Conservation (phyloP, 2,797 vertebrate genomes). For the Yasuhikotakia modesta region DNA sequence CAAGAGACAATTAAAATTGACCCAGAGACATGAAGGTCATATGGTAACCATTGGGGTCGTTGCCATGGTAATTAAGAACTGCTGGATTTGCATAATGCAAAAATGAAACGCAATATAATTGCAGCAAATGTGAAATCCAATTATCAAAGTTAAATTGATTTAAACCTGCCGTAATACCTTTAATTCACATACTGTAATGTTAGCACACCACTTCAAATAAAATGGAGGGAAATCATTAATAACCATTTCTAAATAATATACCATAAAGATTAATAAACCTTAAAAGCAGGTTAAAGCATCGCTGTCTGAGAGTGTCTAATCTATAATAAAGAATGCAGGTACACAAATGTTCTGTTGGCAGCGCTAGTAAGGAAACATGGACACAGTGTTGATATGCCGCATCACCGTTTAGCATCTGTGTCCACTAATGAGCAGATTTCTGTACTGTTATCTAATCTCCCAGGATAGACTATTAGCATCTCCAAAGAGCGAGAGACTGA, state of each 20-base stretch:
- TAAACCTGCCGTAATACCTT: constrained; percentile 1
- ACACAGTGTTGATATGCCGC: constrained; percentile 60
- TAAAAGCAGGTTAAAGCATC: neutral
- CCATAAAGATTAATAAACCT: constrained; percentile 1
- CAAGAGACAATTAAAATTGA: constrained; percentile 61
- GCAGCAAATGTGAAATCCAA: constrained; percentile 56
- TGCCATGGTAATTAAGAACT: constrained; percentile 60
- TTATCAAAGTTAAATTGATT: constrained; percentile 61
- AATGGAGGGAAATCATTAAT: neutral
- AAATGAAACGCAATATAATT: constrained; percentile 55
- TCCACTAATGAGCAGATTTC: constrained; percentile 64
- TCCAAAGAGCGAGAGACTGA: constrained; percentile 53
- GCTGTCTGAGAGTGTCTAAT: constrained; percentile 1
- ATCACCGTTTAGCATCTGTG: constrained; percentile 63
- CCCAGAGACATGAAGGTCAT: constrained; percentile 63
- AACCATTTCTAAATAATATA: neutral
- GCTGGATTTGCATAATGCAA: constrained; percentile 50
- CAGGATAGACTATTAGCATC: constrained; percentile 64
- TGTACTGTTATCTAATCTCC: constrained; percentile 64
- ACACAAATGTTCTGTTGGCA: constrained; percentile 23
- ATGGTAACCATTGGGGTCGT: constrained; percentile 60
- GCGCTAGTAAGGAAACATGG: constrained; percentile 26
- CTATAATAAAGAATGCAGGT: neutral
- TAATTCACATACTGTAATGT: constrained; percentile 12
- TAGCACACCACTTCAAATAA: constrained; percentile 1